These are phyloP conservation scores for Amazona vittata DNA, from an alignment of 2,113 vertebrate species.

Conservation along the genomic window DNA sequence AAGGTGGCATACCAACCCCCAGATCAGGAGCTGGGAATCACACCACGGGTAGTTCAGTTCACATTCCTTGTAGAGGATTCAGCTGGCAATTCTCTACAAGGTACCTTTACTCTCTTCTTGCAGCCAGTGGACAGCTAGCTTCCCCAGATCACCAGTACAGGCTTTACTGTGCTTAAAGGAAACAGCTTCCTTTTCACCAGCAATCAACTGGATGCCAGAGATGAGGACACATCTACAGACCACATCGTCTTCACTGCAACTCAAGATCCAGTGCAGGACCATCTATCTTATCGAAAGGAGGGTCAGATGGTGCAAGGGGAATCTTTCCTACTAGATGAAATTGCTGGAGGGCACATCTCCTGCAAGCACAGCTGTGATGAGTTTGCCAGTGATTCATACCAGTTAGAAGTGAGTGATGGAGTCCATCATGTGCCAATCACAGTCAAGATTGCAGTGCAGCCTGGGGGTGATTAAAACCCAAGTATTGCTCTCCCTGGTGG, in stretches of 20 bases:
- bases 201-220: constrained; percentile 79
- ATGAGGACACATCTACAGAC: constrained; percentile 82
- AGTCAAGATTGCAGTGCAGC: constrained; percentile 49
- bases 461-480: constrained; percentile 37
- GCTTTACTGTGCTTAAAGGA: constrained; percentile 59
- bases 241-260: constrained; percentile 78
- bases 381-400: constrained; percentile 48
- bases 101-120: constrained; percentile 68
- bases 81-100: constrained; percentile 56
- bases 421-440: constrained; percentile 61
- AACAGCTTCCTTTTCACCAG: constrained; percentile 56
- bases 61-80: constrained; percentile 67
- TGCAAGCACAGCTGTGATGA: constrained; percentile 71
- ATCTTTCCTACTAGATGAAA: constrained; percentile 80
- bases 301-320: constrained; percentile 76
- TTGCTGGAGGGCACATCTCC: constrained; percentile 73
- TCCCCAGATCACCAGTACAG: constrained; percentile 67
- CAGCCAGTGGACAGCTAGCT: constrained; percentile 69
- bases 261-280: constrained; percentile 74
- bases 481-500: constrained; percentile 30
- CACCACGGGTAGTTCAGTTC: constrained; percentile 65
- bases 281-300: constrained; percentile 78
- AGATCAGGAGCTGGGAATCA: constrained; percentile 58
- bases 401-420: constrained; percentile 66
- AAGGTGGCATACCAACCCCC: constrained; percentile 70